These are phyloP conservation scores for Agrypnia vestita DNA, from an alignment of 1,140 invertebrate species.

Conservation along the genomic window DNA sequence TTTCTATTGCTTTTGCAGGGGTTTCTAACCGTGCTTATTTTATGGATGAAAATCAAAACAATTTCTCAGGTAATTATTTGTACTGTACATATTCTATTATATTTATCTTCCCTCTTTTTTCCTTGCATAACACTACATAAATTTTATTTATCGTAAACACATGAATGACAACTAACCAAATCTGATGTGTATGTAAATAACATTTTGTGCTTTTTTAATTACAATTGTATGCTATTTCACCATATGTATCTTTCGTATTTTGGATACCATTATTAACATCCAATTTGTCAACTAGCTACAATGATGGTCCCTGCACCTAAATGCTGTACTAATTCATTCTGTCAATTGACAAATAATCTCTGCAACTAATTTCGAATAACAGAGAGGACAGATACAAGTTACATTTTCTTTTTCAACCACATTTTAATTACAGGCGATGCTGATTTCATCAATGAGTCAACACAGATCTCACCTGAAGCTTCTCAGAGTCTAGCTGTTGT, in stretches of 20 bases:
- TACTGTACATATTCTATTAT: conserved; percentile 46
- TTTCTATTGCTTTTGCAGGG: conserved; percentile 60
- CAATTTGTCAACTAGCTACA: too few species aligned
- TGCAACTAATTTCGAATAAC: neutral
- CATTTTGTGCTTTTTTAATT: too few species aligned
- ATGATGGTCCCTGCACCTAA: too few species aligned
- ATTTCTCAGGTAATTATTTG: conserved; percentile 69
- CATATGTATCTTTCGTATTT: too few species aligned
- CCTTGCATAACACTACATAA: neutral
- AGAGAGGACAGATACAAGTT: too few species aligned
- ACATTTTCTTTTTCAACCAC: neutral
- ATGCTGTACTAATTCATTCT: too few species aligned
- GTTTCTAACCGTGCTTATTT: conserved; percentile 74
- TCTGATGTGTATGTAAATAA: too few species aligned
- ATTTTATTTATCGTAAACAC: too few species aligned
- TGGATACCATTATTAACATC: too few species aligned
- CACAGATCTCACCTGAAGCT: conserved; percentile 17
- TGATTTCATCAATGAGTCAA: conserved; percentile 17
- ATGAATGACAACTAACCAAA: too few species aligned
- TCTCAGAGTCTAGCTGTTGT: neutral
- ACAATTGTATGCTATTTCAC: too few species aligned
- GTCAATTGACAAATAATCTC: too few species aligned
- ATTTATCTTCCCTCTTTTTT: neutral
- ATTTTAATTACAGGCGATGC: conserved; percentile 32
- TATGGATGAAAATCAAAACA: conserved; percentile 74